These are phyloP conservation scores for Poecilia latipinna DNA, from an alignment of 2,113 vertebrate genomes.

Conservation along the genomic window DNA sequence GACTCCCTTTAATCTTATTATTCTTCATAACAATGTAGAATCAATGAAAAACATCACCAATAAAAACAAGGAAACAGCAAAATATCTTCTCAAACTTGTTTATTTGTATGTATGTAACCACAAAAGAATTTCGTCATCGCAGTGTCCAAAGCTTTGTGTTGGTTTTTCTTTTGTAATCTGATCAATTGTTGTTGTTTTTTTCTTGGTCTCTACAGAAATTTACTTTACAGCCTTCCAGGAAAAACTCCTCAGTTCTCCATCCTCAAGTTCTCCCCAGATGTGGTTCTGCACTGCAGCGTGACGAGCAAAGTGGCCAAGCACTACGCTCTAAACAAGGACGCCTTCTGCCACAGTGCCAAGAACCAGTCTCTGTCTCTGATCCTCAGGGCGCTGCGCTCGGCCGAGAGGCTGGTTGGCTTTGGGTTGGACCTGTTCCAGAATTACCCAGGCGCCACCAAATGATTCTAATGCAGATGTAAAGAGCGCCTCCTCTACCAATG, in stretches of 20 bases:
- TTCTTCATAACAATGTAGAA: no score
- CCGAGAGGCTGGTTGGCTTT: conserved; percentile 86
- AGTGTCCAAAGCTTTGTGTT: no score
- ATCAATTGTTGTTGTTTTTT: conserved; percentile 23
- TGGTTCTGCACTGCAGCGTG: conserved; percentile 44
- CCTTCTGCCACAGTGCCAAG: conserved; percentile 68
- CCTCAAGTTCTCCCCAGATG: conserved; percentile 77
- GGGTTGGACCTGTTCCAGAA: conserved; percentile 90
- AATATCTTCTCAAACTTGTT: background rate
- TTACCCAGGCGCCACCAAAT: conserved; percentile 72
- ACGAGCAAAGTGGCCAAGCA: conserved; percentile 25
- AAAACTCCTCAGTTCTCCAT: conserved; percentile 85
- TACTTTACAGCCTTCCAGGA: conserved; percentile 88
- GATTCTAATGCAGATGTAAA: conserved; percentile 2
- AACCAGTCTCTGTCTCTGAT: conserved; percentile 87
- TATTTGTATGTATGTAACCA: background rate
- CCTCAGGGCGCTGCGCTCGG: conserved; percentile 85
- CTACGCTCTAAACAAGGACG: conserved; percentile 59
- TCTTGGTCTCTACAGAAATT: conserved; percentile 83
- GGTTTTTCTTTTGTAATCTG: background rate
- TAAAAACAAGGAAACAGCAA: background rate
- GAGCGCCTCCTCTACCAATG: background rate
- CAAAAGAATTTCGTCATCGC: background rate
- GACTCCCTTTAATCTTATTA: no score
- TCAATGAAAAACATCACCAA: background rate